phyloP scores from a whole-genome alignment of 1,140 invertebrate species.

The Gryllus bimaculatus region DNA sequence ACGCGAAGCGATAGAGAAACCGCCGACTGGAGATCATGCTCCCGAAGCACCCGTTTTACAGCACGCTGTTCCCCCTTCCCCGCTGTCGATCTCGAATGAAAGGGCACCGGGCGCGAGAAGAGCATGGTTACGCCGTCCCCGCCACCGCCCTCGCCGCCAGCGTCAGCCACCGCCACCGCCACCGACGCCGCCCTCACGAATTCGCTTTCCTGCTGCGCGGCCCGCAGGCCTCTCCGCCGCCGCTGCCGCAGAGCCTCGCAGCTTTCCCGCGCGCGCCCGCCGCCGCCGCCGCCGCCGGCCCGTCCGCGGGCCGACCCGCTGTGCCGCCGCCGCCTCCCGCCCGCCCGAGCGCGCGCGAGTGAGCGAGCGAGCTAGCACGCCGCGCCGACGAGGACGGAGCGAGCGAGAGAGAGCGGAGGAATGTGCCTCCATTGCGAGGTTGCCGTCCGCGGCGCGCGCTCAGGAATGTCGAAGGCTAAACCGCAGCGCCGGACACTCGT shows the following conservation, averaged over 20 bases:
- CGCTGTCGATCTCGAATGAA: too few relatives aligned
- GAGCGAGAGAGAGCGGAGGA: conserved; percentile 9
- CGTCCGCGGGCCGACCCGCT: not conserved
- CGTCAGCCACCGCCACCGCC: too few relatives aligned
- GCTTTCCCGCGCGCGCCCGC: conserved; percentile 28
- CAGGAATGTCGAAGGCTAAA: conserved; percentile 22
- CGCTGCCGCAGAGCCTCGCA: conserved; percentile 30
- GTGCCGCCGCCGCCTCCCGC: not conserved
- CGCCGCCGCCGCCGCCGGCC: conserved; percentile 18
- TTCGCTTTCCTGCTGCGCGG: conserved; percentile 23
- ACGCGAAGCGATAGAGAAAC: too few relatives aligned
- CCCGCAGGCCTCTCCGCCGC: conserved; percentile 29
- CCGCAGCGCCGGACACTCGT: conserved; percentile 16
- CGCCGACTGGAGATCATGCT: too few relatives aligned
- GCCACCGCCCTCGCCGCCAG: conserved; percentile 4
- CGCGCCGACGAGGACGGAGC: conserved; percentile 12
- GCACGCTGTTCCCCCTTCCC: too few relatives aligned
- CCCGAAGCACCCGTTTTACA: too few relatives aligned
- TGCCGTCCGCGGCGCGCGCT: conserved; percentile 14
- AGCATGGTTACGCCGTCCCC: conserved; percentile 11
- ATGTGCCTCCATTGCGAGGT: conserved; percentile 19
- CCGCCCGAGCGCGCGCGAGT: not conserved
- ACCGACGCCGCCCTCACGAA: too few relatives aligned
- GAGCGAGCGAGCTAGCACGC: conserved; percentile 8
- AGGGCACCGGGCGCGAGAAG: not conserved